A percentile compares a stretch with the other conserved stretches of the same genome.
Conservation (phyloP, 1,140 invertebrate genomes). For the Drosophila sulfurigaster region DNA sequence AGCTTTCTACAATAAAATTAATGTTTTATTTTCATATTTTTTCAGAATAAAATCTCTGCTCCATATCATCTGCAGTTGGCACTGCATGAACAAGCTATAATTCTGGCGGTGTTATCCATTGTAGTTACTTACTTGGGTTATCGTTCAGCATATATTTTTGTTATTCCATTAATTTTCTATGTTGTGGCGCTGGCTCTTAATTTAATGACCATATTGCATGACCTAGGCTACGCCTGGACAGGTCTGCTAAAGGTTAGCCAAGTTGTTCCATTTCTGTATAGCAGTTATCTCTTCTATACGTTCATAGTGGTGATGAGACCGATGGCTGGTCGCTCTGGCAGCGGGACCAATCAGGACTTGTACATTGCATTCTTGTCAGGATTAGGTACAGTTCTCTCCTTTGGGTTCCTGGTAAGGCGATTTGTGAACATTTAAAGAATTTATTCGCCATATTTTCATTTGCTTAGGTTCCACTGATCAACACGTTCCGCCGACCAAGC, state of each 20-base stretch:
- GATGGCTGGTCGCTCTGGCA: slow-evolving; percentile 88
- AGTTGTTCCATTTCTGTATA: slow-evolving; percentile 85
- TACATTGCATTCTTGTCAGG: slow-evolving; percentile 85
- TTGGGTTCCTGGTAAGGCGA: slow-evolving; percentile 68
- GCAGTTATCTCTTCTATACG: slow-evolving; percentile 88
- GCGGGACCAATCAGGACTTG: slow-evolving; percentile 87
- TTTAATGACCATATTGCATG: slow-evolving; percentile 61
- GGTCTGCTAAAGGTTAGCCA: slow-evolving; percentile 85
- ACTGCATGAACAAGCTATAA: slow-evolving; percentile 60
- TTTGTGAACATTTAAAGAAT: not conserved
- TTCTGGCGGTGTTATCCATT: slow-evolving; percentile 54
- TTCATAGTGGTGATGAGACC: slow-evolving; percentile 89
- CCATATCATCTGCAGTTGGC: slow-evolving; percentile 65
- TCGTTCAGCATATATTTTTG: slow-evolving; percentile 63
- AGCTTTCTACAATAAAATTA: too few relatives aligned
- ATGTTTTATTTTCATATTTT: not conserved
- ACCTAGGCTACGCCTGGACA: slow-evolving; percentile 87
- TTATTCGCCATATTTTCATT: not conserved
- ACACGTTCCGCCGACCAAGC: slow-evolving; percentile 64
- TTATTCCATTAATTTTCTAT: slow-evolving; percentile 67
- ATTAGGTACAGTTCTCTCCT: slow-evolving; percentile 75
- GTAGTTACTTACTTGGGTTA: slow-evolving; percentile 50
- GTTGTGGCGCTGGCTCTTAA: slow-evolving; percentile 54
- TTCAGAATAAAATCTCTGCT: slow-evolving; percentile 53
- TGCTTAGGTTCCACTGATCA: slow-evolving; percentile 47